Evolutionary conservation across 2,113 vertebrate genomes (phyloP).

Genomic region (Leptodactylus fuscus): DNA sequence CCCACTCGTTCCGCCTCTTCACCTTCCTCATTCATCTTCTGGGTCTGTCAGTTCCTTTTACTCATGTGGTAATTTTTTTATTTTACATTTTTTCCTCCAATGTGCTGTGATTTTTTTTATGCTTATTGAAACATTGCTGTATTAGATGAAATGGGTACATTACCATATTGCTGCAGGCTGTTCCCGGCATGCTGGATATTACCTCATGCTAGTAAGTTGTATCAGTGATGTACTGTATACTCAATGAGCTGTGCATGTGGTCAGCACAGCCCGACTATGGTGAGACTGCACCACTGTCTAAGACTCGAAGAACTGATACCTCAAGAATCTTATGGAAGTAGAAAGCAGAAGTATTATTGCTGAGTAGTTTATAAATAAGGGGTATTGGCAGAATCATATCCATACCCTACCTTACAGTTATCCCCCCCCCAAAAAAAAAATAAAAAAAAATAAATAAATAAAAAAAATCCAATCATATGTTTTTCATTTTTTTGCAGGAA

Average conservation of each 20-base stretch:
- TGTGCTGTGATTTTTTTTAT: neutral
- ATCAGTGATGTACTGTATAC: constrained; percentile 15
- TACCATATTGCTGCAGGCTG: neutral
- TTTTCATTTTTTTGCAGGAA: too few relatives aligned
- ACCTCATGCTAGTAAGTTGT: neutral
- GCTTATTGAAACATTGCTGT: constrained; percentile 9
- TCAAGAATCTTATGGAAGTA: neutral
- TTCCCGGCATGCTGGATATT: neutral
- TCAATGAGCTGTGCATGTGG: constrained; percentile 2
- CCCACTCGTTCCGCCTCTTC: constrained; percentile 33
- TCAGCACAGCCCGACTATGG: neutral
- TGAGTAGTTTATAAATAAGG: neutral
- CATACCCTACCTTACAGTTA: too few relatives aligned
- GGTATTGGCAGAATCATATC: too few relatives aligned
- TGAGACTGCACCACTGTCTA: neutral
- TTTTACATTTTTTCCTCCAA: neutral
- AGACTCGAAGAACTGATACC: neutral
- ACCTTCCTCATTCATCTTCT: constrained; percentile 33
- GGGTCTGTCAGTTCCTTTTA: constrained; percentile 33
- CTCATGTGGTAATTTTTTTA: constrained; percentile 9
- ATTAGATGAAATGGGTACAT: neutral
- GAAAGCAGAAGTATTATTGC: neutral
- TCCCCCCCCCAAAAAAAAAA: too few relatives aligned
- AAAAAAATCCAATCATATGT: too few relatives aligned
- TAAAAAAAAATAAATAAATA: too few relatives aligned